Conservation (phyloP, 2,888 invertebrate genomes). For the Meghimatium bilineatum region DNA sequence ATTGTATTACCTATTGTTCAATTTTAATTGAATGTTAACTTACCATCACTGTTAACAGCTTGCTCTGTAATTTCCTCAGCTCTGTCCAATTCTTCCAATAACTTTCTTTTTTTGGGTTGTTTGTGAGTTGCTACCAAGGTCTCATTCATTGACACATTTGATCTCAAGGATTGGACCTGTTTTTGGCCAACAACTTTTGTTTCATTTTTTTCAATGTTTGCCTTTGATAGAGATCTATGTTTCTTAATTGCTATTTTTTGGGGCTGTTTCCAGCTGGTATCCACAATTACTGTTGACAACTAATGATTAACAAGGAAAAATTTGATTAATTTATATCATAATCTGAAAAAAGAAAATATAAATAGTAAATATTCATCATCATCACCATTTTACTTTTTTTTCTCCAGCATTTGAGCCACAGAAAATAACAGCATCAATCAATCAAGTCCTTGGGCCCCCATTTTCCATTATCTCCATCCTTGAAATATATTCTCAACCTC, state of each 20-base stretch:
- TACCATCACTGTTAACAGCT: not conserved
- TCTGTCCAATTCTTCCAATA: slow-evolving; percentile 9
- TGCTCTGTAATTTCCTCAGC: not conserved
- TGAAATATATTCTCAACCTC: too few relatives aligned
- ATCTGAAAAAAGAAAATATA: not conserved
- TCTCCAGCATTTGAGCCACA: too few relatives aligned
- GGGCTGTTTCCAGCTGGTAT: slow-evolving; percentile 3
- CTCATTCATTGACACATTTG: not conserved
- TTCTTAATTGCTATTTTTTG: not conserved
- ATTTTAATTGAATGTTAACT: too few relatives aligned
- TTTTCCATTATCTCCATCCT: too few relatives aligned
- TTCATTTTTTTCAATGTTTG: not conserved
- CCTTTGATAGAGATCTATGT: not conserved
- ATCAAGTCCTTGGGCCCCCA: too few relatives aligned
- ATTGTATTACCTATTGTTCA: too few relatives aligned
- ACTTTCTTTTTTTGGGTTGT: slow-evolving; percentile 23
- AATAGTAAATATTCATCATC: too few relatives aligned
- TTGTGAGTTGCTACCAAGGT: not conserved
- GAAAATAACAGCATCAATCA: too few relatives aligned
- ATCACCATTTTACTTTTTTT: too few relatives aligned
- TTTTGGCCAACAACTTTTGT: not conserved
- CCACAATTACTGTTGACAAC: slow-evolving; percentile 7
- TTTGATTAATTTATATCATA: not conserved
- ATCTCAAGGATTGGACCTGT: not conserved
- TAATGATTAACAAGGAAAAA: not conserved